A percentile compares a stretch with the other conserved stretches of the same genome.
Conservation (phyloP, 2,888 invertebrate genomes). For the Magallana nippona region DNA sequence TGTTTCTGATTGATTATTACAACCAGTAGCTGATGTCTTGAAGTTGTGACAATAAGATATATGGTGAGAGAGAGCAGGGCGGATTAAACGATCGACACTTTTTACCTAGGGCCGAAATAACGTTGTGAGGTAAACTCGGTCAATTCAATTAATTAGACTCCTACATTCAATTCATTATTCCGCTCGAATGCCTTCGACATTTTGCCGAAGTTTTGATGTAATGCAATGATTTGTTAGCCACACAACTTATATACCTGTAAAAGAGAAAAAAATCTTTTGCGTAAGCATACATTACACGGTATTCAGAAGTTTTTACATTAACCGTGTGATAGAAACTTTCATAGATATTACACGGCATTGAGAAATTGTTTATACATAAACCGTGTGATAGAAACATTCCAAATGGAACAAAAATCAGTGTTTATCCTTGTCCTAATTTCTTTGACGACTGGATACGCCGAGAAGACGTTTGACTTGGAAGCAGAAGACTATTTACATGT, state of each 20-base stretch:
- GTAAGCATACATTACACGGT: no score
- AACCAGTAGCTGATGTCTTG: not conserved
- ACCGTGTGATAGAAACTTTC: not conserved
- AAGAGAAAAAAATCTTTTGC: not conserved
- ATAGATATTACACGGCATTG: no score
- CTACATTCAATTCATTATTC: conserved; percentile 2
- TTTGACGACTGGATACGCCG: not conserved
- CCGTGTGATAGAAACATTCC: not conserved
- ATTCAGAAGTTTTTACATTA: no score
- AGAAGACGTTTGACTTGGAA: conserved; percentile 16
- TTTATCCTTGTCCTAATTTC: not conserved
- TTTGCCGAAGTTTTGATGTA: not conserved
- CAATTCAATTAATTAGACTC: not conserved
- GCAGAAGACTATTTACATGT: conserved; percentile 22
- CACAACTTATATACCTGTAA: not conserved
- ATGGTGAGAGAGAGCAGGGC: not conserved
- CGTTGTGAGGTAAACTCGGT: not conserved
- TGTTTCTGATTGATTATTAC: no score
- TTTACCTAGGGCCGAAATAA: not conserved
- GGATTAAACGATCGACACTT: not conserved
- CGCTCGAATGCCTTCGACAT: not conserved
- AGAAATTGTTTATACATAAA: no score
- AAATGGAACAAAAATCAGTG: not conserved
- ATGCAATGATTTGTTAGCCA: not conserved
- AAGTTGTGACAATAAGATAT: not conserved